Percentiles rank a stretch among this genome's conserved stretches.
phyloP scores from a whole-genome alignment of 2,113 vertebrate genomes.

The Phalacrocorax aristotelis region DNA sequence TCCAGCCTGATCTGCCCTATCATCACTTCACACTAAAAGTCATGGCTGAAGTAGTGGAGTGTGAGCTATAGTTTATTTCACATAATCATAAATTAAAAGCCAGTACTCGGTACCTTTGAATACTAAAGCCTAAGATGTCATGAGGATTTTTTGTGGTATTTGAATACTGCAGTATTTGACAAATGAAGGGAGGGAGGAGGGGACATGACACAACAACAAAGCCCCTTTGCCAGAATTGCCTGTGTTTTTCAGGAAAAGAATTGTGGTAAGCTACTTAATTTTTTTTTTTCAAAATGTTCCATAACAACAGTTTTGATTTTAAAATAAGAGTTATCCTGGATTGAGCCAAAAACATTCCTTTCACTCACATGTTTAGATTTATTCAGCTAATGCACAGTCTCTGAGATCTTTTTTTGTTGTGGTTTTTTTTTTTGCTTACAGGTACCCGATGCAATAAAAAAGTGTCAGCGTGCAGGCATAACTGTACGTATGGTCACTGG shows the following conservation, averaged over 20 bases:
- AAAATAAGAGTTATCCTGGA: not conserved
- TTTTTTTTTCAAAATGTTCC: not conserved
- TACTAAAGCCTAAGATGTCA: not conserved
- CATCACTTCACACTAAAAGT: not conserved
- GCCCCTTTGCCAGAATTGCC: not conserved
- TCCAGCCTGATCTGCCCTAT: not conserved
- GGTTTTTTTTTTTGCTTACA: slow-evolving; percentile 12
- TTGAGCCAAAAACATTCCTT: not conserved
- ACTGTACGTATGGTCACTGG: slow-evolving; percentile 99
- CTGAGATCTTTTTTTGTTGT: not conserved
- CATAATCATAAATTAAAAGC: not conserved
- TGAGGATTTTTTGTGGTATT: not conserved
- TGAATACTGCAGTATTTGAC: not conserved
- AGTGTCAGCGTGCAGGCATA: slow-evolving; percentile 96
- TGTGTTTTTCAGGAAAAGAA: not conserved
- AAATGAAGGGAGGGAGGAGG: not conserved
- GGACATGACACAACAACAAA: not conserved
- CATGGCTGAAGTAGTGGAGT: not conserved
- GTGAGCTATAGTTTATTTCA: not conserved
- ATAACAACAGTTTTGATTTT: not conserved
- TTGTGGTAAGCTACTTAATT: not conserved
- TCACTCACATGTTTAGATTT: not conserved
- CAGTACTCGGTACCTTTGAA: not conserved
- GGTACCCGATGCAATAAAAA: slow-evolving; percentile 97
- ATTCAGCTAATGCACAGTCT: not conserved